Evolutionary conservation across 1,140 invertebrate species (phyloP).

Genomic region (Drosophila seguyi): DNA sequence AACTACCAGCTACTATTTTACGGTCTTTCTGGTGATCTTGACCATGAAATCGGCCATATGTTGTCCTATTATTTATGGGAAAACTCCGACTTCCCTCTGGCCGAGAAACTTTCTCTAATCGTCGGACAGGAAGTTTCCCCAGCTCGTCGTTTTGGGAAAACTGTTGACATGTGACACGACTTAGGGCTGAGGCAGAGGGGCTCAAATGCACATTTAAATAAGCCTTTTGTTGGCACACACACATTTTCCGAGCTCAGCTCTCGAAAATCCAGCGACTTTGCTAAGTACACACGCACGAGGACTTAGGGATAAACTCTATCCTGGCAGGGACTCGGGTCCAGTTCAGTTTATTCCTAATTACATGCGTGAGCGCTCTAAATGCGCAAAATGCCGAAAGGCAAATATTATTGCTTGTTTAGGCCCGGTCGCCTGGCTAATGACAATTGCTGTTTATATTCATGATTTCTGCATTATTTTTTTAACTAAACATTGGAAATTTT

Average conservation of each 20-base stretch:
- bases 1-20: conserved; percentile 29
- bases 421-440: conserved; percentile 13
- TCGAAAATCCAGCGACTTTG: conserved; percentile 61
- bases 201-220: conserved; percentile 57
- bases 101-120: conserved; percentile 41
- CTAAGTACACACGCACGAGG: conserved; percentile 60
- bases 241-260: conserved; percentile 29
- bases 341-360: conserved; percentile 60
- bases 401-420: conserved; percentile 67
- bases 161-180: conserved; percentile 65
- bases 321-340: conserved; percentile 1
- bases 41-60: conserved; percentile 53
- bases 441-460: conserved; percentile 44
- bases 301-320: conserved; percentile 40
- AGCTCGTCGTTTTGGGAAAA: conserved; percentile 27
- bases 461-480: conserved; percentile 46
- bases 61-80: conserved; percentile 6
- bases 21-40: conserved; percentile 25
- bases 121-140: conserved; percentile 54
- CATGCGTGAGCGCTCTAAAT: conserved; percentile 69
- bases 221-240: conserved; percentile 50
- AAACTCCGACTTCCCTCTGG: conserved; percentile 24
- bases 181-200: conserved; percentile 32
- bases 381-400: conserved; percentile 56
- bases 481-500: conserved; percentile 50